A percentile compares a stretch with the other conserved stretches of the same genome.
Conservation (phyloP, 2,113 vertebrate genomes). For the Ahaetulla prasina region DNA sequence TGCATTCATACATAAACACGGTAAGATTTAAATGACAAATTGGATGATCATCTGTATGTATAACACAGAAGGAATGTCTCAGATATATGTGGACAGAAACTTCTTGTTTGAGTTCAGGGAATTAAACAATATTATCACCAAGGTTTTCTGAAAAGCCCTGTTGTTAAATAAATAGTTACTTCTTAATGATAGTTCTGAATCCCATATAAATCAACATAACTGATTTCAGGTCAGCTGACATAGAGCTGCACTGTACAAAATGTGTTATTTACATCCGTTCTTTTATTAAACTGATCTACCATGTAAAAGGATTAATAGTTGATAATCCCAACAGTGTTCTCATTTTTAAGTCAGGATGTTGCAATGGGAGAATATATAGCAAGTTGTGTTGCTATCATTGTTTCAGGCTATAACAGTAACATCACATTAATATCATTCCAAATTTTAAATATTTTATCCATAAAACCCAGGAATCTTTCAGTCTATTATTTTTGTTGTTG, state of each 20-base stretch:
- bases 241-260: not conserved
- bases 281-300: conserved; percentile 15
- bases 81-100: not conserved
- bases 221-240: not conserved
- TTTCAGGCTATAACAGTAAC: not conserved
- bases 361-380: not conserved
- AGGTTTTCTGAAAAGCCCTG: not conserved
- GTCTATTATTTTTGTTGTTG: not conserved
- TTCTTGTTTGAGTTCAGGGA: not conserved
- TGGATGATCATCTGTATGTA: not conserved
- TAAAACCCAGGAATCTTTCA: not conserved
- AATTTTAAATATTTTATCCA: not conserved
- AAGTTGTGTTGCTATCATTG: not conserved
- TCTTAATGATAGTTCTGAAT: not conserved
- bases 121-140: not conserved
- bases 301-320: conserved; percentile 22
- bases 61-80: not conserved
- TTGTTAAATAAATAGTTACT: not conserved
- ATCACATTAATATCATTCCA: not conserved
- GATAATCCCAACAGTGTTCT: not conserved
- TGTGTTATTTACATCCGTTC: not conserved
- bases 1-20: conserved; percentile 81
- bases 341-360: not conserved
- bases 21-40: conserved; percentile 57
- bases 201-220: not conserved